Evolutionary conservation across 2,113 vertebrate species (phyloP), one percentile per base, ranked within the genome.

Genomic region (Carlito syrichta): DNA sequence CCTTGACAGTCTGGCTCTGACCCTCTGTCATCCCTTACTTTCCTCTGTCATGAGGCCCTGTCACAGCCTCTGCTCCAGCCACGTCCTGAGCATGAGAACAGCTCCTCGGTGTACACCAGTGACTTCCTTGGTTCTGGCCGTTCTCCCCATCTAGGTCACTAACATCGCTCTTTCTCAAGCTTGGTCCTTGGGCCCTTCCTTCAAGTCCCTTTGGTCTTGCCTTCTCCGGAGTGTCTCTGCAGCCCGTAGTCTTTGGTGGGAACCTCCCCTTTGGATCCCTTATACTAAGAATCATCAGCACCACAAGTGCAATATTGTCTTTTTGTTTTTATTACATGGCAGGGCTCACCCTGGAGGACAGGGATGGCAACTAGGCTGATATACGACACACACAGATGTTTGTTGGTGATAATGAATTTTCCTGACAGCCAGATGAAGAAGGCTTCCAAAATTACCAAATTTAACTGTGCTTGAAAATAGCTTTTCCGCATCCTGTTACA

Each of bases 221-320:
- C 23, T 91, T 2, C 45, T 40, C 54, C 38, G 32, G 50, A 35
- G 25, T 40, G 6, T 50, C 68, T 40, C 19, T 45, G 60, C 35
- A 6, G 58, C 54, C 27, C 45, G n/a, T 4, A 0, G 10, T 1
- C 7, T 45, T 23, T 1, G 0, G 13, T 54, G 40, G 56, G 48
- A 69, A 63, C 79, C 14, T 16, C 40, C 25, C 40, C 56, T 58
- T 48, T 20, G 40, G 22, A 62, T 38, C 13, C 5, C 40, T 27
- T 43, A 8, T 2, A 11, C 27, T 14, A 38, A 0, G 23, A 89
- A 32, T 20, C n/a, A 45, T 50, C 54, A 50, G 69, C 25, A 22
- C 22, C 16, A 25, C 1, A 3, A 82, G 30, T 45, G n/a, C 2
- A 3, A 16, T 1, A 6, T 16, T 25, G 77, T 40, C 95, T 16